Conservation (phyloP, 2,797 vertebrate genomes). For the Mycteria americana region DNA sequence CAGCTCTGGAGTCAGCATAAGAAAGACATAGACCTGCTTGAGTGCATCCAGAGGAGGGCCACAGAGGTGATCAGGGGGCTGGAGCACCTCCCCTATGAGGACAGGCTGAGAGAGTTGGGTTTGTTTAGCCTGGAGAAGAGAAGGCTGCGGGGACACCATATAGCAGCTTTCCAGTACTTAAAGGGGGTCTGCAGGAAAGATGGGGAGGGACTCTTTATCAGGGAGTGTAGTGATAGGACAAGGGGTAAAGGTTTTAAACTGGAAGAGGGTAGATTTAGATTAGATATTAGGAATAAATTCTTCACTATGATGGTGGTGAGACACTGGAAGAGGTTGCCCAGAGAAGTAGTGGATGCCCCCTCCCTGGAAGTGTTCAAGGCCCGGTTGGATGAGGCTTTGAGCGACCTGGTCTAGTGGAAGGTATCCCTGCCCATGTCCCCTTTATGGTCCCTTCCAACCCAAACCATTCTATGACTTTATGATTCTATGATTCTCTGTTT, state of each 20-base stretch:
- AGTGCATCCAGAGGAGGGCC: background rate
- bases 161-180: background rate
- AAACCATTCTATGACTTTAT: background rate
- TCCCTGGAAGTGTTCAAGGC: background rate
- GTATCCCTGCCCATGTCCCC: accelerated
- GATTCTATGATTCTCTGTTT: background rate
- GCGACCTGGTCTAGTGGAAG: background rate
- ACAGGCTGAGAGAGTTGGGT: background rate
- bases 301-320: background rate
- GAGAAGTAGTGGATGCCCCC: accelerated
- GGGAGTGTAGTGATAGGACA: background rate
- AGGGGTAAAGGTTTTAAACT: background rate
- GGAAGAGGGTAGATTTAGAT: background rate
- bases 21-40: background rate
- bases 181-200: background rate
- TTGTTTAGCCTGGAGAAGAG: background rate
- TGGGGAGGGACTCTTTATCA: background rate
- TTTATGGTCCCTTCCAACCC: background rate
- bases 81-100: background rate
- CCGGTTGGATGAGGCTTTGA: background rate
- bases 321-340: background rate
- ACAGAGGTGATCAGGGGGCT: background rate
- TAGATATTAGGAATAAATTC: background rate
- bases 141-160: background rate
- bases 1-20: background rate